A percentile compares a stretch with the other conserved stretches of the same genome.
phyloP scores from a whole-genome alignment of 2,888 invertebrate species.

The Trilocha varians region DNA sequence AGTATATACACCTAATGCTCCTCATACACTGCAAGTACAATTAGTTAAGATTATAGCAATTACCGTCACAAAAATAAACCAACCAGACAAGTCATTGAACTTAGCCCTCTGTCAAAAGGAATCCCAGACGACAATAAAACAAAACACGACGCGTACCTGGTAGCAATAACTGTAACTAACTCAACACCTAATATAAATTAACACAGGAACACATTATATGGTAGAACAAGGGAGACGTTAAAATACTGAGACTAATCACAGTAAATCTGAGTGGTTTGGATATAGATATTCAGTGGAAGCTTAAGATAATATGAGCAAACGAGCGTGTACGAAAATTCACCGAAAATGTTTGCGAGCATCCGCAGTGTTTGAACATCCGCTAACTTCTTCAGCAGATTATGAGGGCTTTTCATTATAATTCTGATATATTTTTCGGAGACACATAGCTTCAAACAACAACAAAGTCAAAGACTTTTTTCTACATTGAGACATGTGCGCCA shows the following conservation, averaged over 20 bases:
- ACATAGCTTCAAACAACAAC: too few relatives aligned
- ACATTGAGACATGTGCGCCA: too few relatives aligned
- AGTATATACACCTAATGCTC: too few relatives aligned
- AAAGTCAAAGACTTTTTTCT: too few relatives aligned
- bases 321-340: slow-evolving; percentile 1
- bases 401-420: too few relatives aligned
- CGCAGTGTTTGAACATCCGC: too few relatives aligned
- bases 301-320: slow-evolving; percentile 2
- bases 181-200: slow-evolving; percentile 41
- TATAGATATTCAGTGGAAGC: slow-evolving; percentile 1
- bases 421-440: too few relatives aligned
- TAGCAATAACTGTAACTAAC: slow-evolving; percentile 40
- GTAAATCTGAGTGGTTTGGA: slow-evolving; percentile 20
- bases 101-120: slow-evolving; percentile 3
- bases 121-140: slow-evolving; percentile 12
- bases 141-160: slow-evolving; percentile 11
- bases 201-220: slow-evolving; percentile 50
- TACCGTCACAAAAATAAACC: too few relatives aligned
- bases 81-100: not conserved
- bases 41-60: too few relatives aligned
- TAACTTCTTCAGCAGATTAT: too few relatives aligned
- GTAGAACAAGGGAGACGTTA: slow-evolving; percentile 46
- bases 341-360: too few relatives aligned
- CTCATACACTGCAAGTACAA: too few relatives aligned
- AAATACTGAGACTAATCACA: slow-evolving; percentile 55